Percentiles rank a stretch among this genome's conserved stretches.
Conservation (phyloP, 2,113 vertebrate genomes). For the Jaculus jaculus region DNA sequence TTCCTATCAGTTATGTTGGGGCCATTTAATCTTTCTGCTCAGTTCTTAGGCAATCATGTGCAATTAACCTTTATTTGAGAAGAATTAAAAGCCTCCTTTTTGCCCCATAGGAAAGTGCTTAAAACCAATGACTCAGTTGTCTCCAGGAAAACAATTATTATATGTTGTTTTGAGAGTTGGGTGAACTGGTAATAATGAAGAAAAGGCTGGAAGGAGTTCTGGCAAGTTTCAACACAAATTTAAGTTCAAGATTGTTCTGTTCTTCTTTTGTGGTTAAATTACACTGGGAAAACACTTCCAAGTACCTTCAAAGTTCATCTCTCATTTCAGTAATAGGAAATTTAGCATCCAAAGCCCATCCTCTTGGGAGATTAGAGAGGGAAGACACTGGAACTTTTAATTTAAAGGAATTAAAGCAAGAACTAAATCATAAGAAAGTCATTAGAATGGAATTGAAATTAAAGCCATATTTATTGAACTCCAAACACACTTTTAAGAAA, state of each 20-base stretch:
- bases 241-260: conserved; percentile 29
- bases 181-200: background rate
- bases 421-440: conserved; percentile 41
- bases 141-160: conserved; percentile 16
- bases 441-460: conserved; percentile 20
- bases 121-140: conserved; percentile 45
- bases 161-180: background rate
- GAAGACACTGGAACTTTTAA: background rate
- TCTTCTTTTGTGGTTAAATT: conserved; percentile 33
- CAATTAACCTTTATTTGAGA: conserved; percentile 60
- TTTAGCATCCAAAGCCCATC: conserved; percentile 36
- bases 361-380: background rate
- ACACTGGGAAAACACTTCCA: conserved; percentile 9
- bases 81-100: conserved; percentile 54
- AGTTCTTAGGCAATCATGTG: background rate
- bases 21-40: background rate
- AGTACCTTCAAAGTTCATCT: conserved; percentile 44
- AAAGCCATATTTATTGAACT: conserved; percentile 13
- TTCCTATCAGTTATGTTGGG: background rate
- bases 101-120: conserved; percentile 8
- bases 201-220: background rate
- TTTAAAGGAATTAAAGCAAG: conserved; percentile 54
- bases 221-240: conserved; percentile 45
- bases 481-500: conserved; percentile 18
- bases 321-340: background rate